Conservation (phyloP, 2,888 invertebrate species). For the Lymantria monacha region DNA sequence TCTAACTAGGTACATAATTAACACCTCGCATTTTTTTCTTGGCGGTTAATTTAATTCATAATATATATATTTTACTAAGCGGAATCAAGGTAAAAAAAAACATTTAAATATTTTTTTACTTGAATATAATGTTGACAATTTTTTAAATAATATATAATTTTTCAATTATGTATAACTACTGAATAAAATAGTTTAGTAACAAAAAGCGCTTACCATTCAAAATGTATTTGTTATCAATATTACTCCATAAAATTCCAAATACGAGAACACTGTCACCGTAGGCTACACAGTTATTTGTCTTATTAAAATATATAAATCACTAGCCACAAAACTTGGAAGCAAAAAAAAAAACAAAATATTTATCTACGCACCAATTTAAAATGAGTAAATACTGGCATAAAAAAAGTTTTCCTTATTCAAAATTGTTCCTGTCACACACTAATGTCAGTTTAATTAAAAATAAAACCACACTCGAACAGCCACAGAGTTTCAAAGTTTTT, state of each 20-base stretch:
- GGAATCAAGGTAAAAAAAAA: too few relatives aligned
- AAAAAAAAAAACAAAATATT: slow-evolving; percentile 1
- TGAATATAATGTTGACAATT: too few relatives aligned
- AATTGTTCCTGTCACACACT: background rate
- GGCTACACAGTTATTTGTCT: background rate
- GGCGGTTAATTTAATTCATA: too few relatives aligned
- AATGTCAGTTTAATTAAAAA: slow-evolving; percentile 3
- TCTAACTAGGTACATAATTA: too few relatives aligned
- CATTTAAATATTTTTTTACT: too few relatives aligned
- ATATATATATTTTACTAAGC: too few relatives aligned
- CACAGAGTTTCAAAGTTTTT: slow-evolving; percentile 2
- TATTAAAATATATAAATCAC: background rate
- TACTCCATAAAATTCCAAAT: slow-evolving; percentile 7
- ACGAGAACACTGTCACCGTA: background rate
- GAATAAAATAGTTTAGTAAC: background rate
- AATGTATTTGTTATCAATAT: too few relatives aligned
- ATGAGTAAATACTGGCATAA: slow-evolving; percentile 1
- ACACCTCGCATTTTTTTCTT: too few relatives aligned
- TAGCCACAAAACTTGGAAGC: background rate
- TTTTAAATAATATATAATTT: too few relatives aligned
- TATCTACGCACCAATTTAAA: background rate
- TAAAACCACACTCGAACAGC: background rate
- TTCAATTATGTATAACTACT: background rate
- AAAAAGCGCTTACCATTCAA: slow-evolving; percentile 6
- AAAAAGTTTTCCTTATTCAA: slow-evolving; percentile 2